These are phyloP conservation scores for Pollenia griseotomentosa DNA, from an alignment of 2,888 invertebrate genomes.

Conservation along the genomic window DNA sequence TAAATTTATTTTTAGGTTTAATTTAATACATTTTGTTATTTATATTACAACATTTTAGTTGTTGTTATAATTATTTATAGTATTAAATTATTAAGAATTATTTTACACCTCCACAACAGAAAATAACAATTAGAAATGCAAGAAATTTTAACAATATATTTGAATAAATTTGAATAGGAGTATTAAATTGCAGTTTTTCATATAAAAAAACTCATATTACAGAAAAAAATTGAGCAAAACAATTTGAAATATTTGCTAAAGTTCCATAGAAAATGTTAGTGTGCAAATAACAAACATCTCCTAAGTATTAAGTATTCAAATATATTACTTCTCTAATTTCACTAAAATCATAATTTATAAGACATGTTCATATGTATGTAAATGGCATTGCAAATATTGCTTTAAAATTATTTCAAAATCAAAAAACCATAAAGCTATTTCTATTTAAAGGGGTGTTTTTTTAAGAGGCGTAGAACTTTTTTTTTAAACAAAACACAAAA, in stretches of 20 bases:
- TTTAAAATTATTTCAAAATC: too few relatives aligned
- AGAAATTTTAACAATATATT: neutral
- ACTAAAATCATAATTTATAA: conserved; percentile 19
- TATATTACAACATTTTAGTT: neutral
- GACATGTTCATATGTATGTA: neutral
- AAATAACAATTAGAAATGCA: conserved; percentile 23
- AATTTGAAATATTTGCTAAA: conserved; percentile 47
- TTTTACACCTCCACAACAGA: conserved; percentile 53
- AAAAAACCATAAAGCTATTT: too few relatives aligned
- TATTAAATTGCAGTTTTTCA: conserved; percentile 9
- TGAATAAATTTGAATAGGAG: conserved; percentile 29
- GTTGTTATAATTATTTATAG: conserved; percentile 21
- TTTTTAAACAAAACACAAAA: too few relatives aligned
- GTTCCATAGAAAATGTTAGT: conserved; percentile 50
- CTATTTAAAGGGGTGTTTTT: too few relatives aligned
- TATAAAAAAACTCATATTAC: conserved; percentile 43
- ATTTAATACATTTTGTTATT: conserved; percentile 25
- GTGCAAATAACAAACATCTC: conserved; percentile 49
- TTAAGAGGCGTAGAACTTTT: too few relatives aligned
- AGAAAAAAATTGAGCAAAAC: conserved; percentile 16
- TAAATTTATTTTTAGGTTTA: conserved; percentile 24
- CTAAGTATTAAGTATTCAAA: conserved; percentile 17
- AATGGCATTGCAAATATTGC: too few relatives aligned
- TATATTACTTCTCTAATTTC: conserved; percentile 29
- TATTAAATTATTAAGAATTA: conserved; percentile 58